These are phyloP conservation scores for Epinephelus coioides DNA, from an alignment of 2,797 vertebrate species.

Conservation along the genomic window DNA sequence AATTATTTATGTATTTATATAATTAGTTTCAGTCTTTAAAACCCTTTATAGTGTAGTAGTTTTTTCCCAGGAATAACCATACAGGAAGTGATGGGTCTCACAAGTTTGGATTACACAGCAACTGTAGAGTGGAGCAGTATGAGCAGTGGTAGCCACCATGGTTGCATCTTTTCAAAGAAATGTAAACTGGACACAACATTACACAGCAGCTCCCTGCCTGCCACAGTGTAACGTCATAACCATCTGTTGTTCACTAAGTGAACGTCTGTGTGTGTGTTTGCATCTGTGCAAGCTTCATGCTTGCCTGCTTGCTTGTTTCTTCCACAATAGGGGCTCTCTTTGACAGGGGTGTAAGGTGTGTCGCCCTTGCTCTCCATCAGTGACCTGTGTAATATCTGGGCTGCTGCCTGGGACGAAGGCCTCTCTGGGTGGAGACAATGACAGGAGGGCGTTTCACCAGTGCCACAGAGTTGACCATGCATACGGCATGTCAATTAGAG, in stretches of 20 bases:
- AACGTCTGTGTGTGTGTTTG: not conserved
- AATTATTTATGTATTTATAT: too few relatives aligned
- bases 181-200: not conserved
- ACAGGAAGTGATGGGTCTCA: not conserved
- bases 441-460: conserved; percentile 31
- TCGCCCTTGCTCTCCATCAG: conserved; percentile 31
- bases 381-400: conserved; percentile 57
- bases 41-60: not conserved
- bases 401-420: conserved; percentile 37
- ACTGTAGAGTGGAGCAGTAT: too few relatives aligned
- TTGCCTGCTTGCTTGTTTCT: conserved; percentile 17
- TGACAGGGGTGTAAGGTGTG: conserved; percentile 25
- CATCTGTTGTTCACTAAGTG: conserved; percentile 43
- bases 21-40: too few relatives aligned
- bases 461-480: conserved; percentile 41
- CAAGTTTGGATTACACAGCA: not conserved
- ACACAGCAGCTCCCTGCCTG: not conserved
- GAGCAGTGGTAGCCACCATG: not conserved
- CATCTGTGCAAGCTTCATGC: conserved; percentile 4
- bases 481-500: conserved; percentile 54
- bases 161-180: not conserved
- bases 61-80: not conserved
- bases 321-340: not conserved
- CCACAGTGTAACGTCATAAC: conserved; percentile 1
- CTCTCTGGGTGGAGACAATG: conserved; percentile 28